These are phyloP conservation scores for Cryptoblepharus egeriae DNA, from an alignment of 2,797 vertebrate genomes.

Conservation along the genomic window DNA sequence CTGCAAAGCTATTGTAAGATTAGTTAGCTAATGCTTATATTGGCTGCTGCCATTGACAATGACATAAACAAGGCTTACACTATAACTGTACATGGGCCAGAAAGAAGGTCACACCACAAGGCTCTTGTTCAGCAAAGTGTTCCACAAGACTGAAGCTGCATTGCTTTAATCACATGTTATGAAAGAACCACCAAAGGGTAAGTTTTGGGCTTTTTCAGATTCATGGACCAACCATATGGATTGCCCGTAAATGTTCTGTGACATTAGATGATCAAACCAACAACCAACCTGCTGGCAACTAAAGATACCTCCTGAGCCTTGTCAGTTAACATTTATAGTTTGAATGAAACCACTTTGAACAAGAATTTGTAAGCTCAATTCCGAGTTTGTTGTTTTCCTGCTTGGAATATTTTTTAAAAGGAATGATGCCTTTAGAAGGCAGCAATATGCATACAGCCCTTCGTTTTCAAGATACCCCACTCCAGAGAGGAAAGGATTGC, in stretches of 20 bases:
- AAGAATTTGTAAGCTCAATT: not conserved
- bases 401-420: not conserved
- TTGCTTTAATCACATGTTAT: not conserved
- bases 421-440: not conserved
- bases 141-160: not conserved
- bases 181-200: not conserved
- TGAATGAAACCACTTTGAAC: not conserved
- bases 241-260: not conserved
- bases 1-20: slow-evolving; percentile 27
- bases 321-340: not conserved
- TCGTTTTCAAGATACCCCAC: not conserved
- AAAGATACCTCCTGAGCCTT: not conserved
- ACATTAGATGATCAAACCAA: not conserved
- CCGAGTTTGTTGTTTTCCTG: not conserved
- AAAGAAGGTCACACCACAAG: not conserved
- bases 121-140: not conserved
- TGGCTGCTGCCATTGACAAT: slow-evolving; percentile 8
- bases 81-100: not conserved
- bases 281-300: not conserved
- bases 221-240: not conserved
- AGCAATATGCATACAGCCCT: not conserved
- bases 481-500: not conserved
- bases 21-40: slow-evolving; percentile 25
- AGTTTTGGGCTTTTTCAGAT: not conserved
- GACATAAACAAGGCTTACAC: not conserved